Conservation (phyloP, 2,797 vertebrate genomes). For the Cirrhinus molitorella region DNA sequence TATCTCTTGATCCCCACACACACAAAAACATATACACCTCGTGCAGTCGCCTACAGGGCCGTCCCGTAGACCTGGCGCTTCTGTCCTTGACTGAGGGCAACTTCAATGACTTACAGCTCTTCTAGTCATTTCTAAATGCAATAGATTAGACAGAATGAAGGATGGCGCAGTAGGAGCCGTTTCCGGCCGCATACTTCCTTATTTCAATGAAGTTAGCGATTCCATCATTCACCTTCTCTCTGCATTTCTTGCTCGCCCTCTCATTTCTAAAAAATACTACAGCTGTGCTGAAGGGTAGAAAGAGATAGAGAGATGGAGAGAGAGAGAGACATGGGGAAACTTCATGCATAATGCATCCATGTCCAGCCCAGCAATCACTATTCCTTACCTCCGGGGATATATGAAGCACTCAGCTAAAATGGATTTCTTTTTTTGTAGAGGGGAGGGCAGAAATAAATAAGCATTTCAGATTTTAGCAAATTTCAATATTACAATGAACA, state of each 20-base stretch:
- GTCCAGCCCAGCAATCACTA: constrained; percentile 60
- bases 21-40: constrained; percentile 46
- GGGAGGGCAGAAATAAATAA: constrained; percentile 60
- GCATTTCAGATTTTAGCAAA: constrained; percentile 54
- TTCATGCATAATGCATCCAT: constrained; percentile 63
- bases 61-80: background rate
- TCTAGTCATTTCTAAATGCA: constrained; percentile 31
- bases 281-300: constrained; percentile 35
- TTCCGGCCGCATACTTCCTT: constrained; percentile 31
- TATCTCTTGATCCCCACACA: constrained; percentile 47
- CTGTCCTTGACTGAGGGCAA: constrained; percentile 27
- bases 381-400: constrained; percentile 58
- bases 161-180: background rate
- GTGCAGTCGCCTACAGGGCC: background rate
- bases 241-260: background rate
- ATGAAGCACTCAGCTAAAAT: constrained; percentile 62
- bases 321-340: constrained; percentile 35
- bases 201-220: constrained; percentile 21
- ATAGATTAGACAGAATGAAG: constrained; percentile 37
- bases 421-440: constrained; percentile 48
- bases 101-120: constrained; percentile 21
- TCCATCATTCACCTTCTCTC: constrained; percentile 38
- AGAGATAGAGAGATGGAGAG: background rate
- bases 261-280: constrained; percentile 47
- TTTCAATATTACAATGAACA: constrained; percentile 49